Evolutionary conservation across 2,113 vertebrate genomes (phyloP).

Genomic region (Brachyistius frenatus): DNA sequence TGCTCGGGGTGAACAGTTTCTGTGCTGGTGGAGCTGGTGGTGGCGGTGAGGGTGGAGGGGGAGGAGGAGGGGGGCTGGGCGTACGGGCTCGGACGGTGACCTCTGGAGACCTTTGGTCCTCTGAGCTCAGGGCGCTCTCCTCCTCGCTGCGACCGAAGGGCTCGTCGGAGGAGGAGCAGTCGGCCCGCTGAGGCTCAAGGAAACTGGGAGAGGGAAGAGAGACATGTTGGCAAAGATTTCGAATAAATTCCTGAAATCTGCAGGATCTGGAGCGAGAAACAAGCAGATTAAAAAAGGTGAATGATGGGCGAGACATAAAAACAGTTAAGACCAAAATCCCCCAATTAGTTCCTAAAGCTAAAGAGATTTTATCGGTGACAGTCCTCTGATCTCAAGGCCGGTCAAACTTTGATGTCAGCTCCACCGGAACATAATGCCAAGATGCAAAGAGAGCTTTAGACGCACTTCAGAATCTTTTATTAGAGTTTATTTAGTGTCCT

Average conservation of each 20-base stretch:
- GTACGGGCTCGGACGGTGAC: conserved; percentile 19
- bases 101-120: conserved; percentile 57
- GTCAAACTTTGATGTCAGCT: too few species aligned
- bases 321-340: too few species aligned
- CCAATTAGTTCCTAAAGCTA: too few species aligned
- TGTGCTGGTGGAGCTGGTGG: conserved; percentile 37
- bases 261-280: too few species aligned
- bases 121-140: conserved; percentile 53
- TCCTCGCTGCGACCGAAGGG: conserved; percentile 35
- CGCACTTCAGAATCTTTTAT: too few species aligned
- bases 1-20: conserved; percentile 78
- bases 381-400: too few species aligned
- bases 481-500: too few species aligned
- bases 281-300: too few species aligned
- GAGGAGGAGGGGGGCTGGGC: conserved; percentile 61
- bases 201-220: conserved; percentile 47
- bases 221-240: not conserved
- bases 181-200: conserved; percentile 55
- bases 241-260: too few species aligned
- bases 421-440: too few species aligned
- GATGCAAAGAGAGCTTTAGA: too few species aligned
- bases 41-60: conserved; percentile 49
- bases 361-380: too few species aligned
- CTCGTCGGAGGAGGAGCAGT: conserved; percentile 50
- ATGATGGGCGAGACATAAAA: not conserved